These are phyloP conservation scores for Nyctibius grandis DNA, from an alignment of 2,797 vertebrate genomes.

Conservation along the genomic window DNA sequence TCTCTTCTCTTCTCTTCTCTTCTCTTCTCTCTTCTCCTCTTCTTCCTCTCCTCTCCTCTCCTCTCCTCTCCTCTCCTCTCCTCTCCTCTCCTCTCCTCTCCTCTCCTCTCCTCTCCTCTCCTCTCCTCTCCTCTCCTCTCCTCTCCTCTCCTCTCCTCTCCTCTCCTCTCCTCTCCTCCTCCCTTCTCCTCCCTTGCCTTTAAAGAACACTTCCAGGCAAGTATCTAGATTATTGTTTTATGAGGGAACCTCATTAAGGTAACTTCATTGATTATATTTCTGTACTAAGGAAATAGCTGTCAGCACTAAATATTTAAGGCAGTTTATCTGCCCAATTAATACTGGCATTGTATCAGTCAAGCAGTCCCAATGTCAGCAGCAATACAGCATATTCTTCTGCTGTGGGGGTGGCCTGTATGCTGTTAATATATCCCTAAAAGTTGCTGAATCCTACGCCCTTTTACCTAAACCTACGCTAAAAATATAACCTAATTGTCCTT, in stretches of 20 bases:
- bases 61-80: too few species aligned
- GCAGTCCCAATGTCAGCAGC: not conserved
- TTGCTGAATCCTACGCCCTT: not conserved
- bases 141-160: too few species aligned
- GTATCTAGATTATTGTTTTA: slow-evolving; percentile 45
- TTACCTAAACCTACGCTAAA: slow-evolving; percentile 1
- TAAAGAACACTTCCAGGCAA: not conserved
- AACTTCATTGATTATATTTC: slow-evolving; percentile 47
- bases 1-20: not conserved
- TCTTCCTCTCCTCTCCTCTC: too few species aligned
- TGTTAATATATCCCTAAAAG: not conserved
- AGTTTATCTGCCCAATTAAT: slow-evolving; percentile 48
- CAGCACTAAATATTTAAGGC: slow-evolving; percentile 43
- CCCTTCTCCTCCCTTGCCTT: not conserved
- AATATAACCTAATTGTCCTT: not conserved
- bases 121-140: too few species aligned
- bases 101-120: too few species aligned
- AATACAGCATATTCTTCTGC: not conserved
- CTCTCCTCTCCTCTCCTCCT: not conserved
- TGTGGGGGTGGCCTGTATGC: not conserved
- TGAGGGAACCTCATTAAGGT: slow-evolving; percentile 31
- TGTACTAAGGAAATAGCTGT: slow-evolving; percentile 50
- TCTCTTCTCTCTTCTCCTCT: too few species aligned
- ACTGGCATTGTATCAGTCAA: not conserved
- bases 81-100: too few species aligned